phyloP scores from a whole-genome alignment of 2,113 vertebrate species.

The Clinocottus analis region DNA sequence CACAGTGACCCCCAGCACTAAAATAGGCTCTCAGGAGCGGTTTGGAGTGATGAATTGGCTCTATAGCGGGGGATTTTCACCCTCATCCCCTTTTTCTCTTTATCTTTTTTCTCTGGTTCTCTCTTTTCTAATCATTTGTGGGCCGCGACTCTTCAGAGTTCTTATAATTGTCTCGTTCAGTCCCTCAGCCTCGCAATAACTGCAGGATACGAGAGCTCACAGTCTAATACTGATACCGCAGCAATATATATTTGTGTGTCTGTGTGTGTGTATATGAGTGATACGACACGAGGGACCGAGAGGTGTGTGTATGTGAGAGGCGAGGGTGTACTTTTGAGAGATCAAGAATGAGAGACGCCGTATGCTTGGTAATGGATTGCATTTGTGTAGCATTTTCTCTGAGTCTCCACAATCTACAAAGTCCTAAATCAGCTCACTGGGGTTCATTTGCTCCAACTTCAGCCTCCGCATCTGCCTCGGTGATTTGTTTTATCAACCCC shows the following conservation, averaged over 20 bases:
- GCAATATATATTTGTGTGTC: constrained; percentile 78
- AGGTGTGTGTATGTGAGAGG: constrained; percentile 61
- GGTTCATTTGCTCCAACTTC: constrained; percentile 47
- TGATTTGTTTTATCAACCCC: constrained; percentile 40
- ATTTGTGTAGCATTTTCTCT: constrained; percentile 75
- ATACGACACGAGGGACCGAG: constrained; percentile 45
- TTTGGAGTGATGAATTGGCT: constrained; percentile 87
- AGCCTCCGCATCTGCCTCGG: constrained; percentile 41
- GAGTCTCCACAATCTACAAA: constrained; percentile 65
- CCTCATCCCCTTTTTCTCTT: constrained; percentile 80
- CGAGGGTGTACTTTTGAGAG: constrained; percentile 63
- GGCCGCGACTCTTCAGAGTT: constrained; percentile 82
- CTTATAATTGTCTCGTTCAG: constrained; percentile 86
- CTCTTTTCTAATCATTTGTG: constrained; percentile 85
- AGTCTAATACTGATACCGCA: constrained; percentile 76
- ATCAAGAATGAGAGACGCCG: constrained; percentile 61
- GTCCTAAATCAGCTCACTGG: constrained; percentile 59
- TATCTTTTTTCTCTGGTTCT: constrained; percentile 76
- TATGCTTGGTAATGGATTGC: constrained; percentile 71
- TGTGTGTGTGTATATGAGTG: constrained; percentile 57
- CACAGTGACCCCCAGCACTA: constrained; percentile 86
- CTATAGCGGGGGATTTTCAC: constrained; percentile 81
- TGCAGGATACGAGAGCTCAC: constrained; percentile 81
- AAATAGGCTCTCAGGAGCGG: constrained; percentile 90
- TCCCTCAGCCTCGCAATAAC: constrained; percentile 82